phyloP scores from a whole-genome alignment of 2,797 vertebrate genomes.

The Phoxinus dragarum region DNA sequence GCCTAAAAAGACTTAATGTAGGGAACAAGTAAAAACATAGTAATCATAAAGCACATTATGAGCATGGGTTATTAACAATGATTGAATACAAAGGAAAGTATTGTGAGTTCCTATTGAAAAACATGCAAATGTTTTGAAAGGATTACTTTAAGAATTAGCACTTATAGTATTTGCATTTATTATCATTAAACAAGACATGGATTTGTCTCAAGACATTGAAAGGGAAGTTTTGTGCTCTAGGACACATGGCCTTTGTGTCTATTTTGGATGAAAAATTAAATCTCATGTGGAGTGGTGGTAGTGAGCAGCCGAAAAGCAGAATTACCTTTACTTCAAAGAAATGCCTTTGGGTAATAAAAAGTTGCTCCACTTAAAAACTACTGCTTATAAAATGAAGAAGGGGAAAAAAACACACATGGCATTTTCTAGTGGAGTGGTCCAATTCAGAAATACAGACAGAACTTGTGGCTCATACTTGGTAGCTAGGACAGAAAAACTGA shows the following conservation, averaged over 20 bases:
- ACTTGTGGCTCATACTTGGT: background rate
- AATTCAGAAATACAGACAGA: background rate
- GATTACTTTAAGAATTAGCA: background rate
- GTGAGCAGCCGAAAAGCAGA: background rate
- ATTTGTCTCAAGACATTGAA: slow-evolving; percentile 6
- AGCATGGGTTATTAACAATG: background rate
- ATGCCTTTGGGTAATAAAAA: slow-evolving; percentile 22
- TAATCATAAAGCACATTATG: background rate
- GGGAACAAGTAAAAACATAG: background rate
- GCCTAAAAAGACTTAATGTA: background rate
- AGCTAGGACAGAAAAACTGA: background rate
- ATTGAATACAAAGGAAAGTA: background rate
- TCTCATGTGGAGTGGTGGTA: slow-evolving; percentile 2
- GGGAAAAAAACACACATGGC: background rate
- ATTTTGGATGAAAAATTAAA: background rate
- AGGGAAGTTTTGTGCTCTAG: background rate
- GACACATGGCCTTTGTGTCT: slow-evolving; percentile 1
- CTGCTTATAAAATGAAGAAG: background rate
- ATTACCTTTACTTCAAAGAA: slow-evolving; percentile 37
- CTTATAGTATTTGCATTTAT: background rate
- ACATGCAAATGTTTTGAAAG: background rate
- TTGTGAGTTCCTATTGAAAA: background rate
- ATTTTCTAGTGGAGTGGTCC: background rate
- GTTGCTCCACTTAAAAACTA: slow-evolving; percentile 19
- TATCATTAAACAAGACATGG: background rate